Percentiles rank a stretch among this genome's conserved stretches.
phyloP scores from a whole-genome alignment of 2,888 invertebrate species.

The Atethmia centrago region DNA sequence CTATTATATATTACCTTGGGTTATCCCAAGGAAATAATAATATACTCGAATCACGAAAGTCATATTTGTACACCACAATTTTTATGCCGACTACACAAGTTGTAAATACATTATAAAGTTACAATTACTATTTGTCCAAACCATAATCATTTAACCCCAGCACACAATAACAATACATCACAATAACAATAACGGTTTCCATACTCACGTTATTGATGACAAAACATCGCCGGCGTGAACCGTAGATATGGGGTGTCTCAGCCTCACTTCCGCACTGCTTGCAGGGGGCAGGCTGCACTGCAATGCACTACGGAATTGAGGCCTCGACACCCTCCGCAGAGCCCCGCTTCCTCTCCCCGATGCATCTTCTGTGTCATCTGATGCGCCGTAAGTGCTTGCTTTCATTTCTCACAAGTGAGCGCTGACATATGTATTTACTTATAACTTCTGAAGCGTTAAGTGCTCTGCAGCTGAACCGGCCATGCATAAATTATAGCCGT shows the following conservation, averaged over 20 bases:
- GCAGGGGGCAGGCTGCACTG: constrained; percentile 96
- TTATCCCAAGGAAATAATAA: neutral
- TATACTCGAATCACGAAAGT: neutral
- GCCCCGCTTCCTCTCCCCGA: constrained; percentile 58
- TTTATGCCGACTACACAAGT: neutral
- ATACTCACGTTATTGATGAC: constrained; percentile 53
- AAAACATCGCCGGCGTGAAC: constrained; percentile 59
- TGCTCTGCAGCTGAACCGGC: constrained; percentile 51
- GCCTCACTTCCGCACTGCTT: constrained; percentile 98
- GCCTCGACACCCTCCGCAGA: constrained; percentile 89
- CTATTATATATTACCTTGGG: no score
- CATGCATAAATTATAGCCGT: constrained; percentile 57
- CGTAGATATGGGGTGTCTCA: constrained; percentile 85
- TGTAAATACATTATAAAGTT: neutral
- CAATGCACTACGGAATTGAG: constrained; percentile 99
- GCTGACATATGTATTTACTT: constrained; percentile 53
- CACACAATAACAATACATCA: constrained; percentile 25
- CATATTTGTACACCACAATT: neutral
- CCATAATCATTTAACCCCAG: constrained; percentile 6
- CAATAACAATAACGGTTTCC: constrained; percentile 26
- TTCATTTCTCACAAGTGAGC: constrained; percentile 48
- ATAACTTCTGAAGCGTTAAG: constrained; percentile 54
- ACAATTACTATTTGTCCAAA: constrained; percentile 8
- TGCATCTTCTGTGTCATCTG: constrained; percentile 64
- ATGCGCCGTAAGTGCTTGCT: constrained; percentile 62